These are phyloP conservation scores for Allophyes oxyacanthae DNA, from an alignment of 2,888 invertebrate genomes.

Conservation along the genomic window DNA sequence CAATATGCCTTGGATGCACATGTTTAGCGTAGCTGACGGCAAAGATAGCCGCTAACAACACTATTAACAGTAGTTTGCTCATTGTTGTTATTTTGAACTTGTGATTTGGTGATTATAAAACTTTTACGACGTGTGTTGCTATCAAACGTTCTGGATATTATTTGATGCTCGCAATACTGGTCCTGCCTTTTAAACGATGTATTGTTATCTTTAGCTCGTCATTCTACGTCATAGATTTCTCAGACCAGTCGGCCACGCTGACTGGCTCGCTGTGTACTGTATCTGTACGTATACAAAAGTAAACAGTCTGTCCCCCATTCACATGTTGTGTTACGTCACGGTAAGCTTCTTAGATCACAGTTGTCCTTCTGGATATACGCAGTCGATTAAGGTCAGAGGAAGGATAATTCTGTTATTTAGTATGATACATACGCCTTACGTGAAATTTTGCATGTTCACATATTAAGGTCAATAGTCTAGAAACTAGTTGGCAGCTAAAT, in stretches of 20 bases:
- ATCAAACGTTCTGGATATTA: slow-evolving; percentile 47
- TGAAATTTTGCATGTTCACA: slow-evolving; percentile 20
- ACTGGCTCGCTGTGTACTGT: slow-evolving; percentile 53
- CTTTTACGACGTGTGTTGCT: slow-evolving; percentile 32
- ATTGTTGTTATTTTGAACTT: slow-evolving; percentile 46
- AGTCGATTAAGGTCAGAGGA: slow-evolving; percentile 1
- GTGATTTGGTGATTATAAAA: slow-evolving; percentile 8
- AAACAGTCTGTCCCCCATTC: slow-evolving; percentile 31
- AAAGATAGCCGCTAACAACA: slow-evolving; percentile 46
- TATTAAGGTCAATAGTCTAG: neutral
- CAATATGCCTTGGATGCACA: slow-evolving; percentile 63
- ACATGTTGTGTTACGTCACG: slow-evolving; percentile 26
- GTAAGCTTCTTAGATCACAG: slow-evolving; percentile 11
- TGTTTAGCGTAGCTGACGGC: slow-evolving; percentile 64
- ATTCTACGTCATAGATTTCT: slow-evolving; percentile 60
- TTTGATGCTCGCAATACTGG: slow-evolving; percentile 52
- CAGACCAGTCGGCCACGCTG: slow-evolving; percentile 53
- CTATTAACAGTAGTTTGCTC: slow-evolving; percentile 52
- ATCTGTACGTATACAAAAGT: slow-evolving; percentile 31
- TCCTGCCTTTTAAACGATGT: slow-evolving; percentile 68
- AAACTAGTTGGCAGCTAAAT: too few relatives aligned
- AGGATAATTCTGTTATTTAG: slow-evolving; percentile 26
- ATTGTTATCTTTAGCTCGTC: slow-evolving; percentile 61
- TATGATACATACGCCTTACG: slow-evolving; percentile 17
- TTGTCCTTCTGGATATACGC: slow-evolving; percentile 6